These are phyloP conservation scores for Caretta caretta DNA, from an alignment of 2,113 vertebrate species.

Conservation along the genomic window DNA sequence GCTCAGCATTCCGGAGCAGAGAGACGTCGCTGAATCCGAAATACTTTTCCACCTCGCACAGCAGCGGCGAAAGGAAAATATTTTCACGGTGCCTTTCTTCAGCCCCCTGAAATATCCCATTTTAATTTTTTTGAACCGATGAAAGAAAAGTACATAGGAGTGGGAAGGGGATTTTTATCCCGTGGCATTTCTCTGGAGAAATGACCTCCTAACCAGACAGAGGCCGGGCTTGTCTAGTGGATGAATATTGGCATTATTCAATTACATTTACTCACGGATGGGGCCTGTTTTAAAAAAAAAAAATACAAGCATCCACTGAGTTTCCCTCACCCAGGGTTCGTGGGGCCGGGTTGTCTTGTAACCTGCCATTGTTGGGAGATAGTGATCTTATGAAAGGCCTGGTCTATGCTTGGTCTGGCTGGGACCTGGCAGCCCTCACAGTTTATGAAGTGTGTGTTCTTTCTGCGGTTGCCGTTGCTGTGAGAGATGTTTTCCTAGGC, in stretches of 20 bases:
- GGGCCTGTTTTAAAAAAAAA: background rate
- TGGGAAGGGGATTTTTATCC: conserved; percentile 19
- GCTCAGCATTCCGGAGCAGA: background rate
- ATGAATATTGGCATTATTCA: conserved; percentile 59
- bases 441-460: conserved; percentile 22
- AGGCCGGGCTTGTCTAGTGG: conserved; percentile 25
- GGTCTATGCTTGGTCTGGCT: conserved; percentile 1
- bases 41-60: background rate
- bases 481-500: background rate
- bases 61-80: conserved; percentile 45
- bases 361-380: conserved; percentile 12
- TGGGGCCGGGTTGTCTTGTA: background rate
- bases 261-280: fast-evolving
- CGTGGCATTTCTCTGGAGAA: background rate
- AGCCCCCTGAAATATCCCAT: conserved; percentile 16
- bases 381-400: conserved; percentile 34
- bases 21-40: background rate
- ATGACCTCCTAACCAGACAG: conserved; percentile 41
- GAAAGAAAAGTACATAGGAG: conserved; percentile 50
- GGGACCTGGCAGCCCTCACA: background rate
- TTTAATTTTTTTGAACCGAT: conserved; percentile 35
- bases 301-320: background rate
- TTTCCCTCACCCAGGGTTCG: background rate
- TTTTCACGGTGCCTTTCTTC: conserved; percentile 34
- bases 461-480: background rate